phyloP scores from a whole-genome alignment of 1,140 invertebrate species.

The Drosophila rufa region DNA sequence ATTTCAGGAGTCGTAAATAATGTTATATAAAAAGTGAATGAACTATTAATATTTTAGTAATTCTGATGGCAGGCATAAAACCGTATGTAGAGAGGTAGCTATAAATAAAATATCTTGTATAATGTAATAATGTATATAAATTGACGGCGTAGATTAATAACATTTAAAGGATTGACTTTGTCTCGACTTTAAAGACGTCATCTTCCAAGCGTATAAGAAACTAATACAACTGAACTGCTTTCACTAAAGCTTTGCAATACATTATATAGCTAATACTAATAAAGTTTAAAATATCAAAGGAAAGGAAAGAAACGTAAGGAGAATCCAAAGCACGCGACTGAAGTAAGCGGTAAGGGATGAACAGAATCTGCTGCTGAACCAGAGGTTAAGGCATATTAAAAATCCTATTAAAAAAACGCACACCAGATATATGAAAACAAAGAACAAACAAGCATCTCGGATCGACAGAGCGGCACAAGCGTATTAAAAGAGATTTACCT shows the following conservation, averaged over 20 bases:
- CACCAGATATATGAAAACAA: slow-evolving; percentile 52
- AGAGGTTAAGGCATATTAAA: slow-evolving; percentile 60
- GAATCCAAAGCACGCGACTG: slow-evolving; percentile 55
- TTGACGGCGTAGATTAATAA: neutral
- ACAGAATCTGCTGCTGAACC: slow-evolving; percentile 46
- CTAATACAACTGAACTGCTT: neutral
- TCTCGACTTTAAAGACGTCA: too few relatives aligned
- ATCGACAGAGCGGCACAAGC: slow-evolving; percentile 66
- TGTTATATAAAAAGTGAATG: too few relatives aligned
- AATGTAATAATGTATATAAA: too few relatives aligned
- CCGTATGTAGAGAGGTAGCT: too few relatives aligned
- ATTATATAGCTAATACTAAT: slow-evolving; percentile 52
- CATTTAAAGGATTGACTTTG: neutral
- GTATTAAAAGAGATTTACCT: slow-evolving; percentile 80
- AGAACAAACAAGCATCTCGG: slow-evolving; percentile 61
- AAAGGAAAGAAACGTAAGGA: slow-evolving; percentile 12
- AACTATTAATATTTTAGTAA: too few relatives aligned
- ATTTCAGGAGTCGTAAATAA: too few relatives aligned
- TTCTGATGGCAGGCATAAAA: too few relatives aligned
- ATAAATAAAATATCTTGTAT: too few relatives aligned
- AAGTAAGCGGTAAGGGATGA: slow-evolving; percentile 43
- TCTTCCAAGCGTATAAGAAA: neutral
- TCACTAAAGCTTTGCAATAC: slow-evolving; percentile 10
- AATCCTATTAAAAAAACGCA: slow-evolving; percentile 77
- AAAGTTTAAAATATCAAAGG: slow-evolving; percentile 65